Evolutionary conservation across 2,888 invertebrate genomes (phyloP), one percentile per base, ranked within the genome.

Genomic region (Amphipoea oculea): DNA sequence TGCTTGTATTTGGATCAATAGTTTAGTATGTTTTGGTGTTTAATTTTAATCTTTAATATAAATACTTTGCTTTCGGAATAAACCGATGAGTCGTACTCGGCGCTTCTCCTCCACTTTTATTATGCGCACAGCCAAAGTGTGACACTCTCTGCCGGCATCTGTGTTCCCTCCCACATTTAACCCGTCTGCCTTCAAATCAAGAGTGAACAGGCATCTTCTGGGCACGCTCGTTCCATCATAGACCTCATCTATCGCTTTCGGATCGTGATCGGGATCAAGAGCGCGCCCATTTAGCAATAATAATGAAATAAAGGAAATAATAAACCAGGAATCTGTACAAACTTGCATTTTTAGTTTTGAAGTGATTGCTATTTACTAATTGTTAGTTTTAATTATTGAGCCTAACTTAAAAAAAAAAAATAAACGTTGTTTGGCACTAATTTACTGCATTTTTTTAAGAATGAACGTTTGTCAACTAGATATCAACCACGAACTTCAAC

Each of bases 401-500:
- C 12, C 23, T 40, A 40, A 40, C 23, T 12, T 66, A 12, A 40
- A 65, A 12, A n/a, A 29, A 29, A 29, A 40, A 66, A 42, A 11
- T 20, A 20, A 40, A 20, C 36, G 20, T 4, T 65, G 12, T 12
- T 42, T n/a, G n/a, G 14, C 23, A n/a, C 14, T 42, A 67, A 23
- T 42, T 17, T 17, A 45, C 2, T 14, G 40, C 40, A n/a, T 45
- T n/a, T 45, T 63, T 17, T 45, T n/a, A n/a, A 42, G 23, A 67
- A 23, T 42, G 4, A 7, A 42, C 4, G 23, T 12, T 17, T 75
- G n/a, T 72, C 12, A 45, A 23, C 17, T 36, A 97, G 92, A 97
- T 98, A 76, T 98, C 97, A 6, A 97, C 96, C n/a, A 96, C 97
- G 14, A 92, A 95, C 51, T 95, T 96, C 80, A 91, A 81, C 11